A percentile compares a stretch with the other conserved stretches of the same genome.
These are phyloP conservation scores for Aphidius ervi DNA, from an alignment of 1,140 invertebrate species.

Conservation along the genomic window DNA sequence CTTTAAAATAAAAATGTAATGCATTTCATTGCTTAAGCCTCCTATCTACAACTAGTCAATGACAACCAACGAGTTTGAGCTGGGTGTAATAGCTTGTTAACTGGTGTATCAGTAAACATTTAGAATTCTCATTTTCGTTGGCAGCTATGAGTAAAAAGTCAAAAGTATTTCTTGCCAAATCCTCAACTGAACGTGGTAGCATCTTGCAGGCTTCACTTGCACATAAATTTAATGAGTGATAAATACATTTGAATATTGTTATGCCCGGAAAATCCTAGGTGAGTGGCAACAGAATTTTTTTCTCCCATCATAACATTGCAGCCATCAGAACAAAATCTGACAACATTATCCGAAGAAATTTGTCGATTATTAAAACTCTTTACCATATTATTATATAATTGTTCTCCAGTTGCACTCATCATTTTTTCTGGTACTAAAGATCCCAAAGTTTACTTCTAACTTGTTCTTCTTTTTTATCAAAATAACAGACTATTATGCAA, in stretches of 20 bases:
- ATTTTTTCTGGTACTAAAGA: neutral
- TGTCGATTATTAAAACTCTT: conserved; percentile 30
- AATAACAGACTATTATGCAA: neutral
- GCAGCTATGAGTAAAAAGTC: conserved; percentile 31
- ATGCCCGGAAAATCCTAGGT: conserved; percentile 15
- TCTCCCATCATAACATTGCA: conserved; percentile 8
- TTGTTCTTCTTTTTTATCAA: neutral
- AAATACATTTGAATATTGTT: conserved; percentile 10
- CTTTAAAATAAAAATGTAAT: too few relatives aligned
- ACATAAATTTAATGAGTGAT: conserved; percentile 13
- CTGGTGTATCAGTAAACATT: conserved; percentile 20
- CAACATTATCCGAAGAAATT: conserved; percentile 39
- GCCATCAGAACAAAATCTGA: conserved; percentile 35
- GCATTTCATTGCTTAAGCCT: too few relatives aligned
- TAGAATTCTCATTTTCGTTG: conserved; percentile 32
- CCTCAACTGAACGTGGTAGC: conserved; percentile 30
- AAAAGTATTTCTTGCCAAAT: conserved; percentile 34
- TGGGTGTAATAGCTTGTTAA: too few relatives aligned
- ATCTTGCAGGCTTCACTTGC: conserved; percentile 17
- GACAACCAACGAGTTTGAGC: too few relatives aligned
- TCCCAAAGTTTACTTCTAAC: conserved; percentile 4
- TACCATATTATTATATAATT: conserved; percentile 32
- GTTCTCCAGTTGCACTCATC: conserved; percentile 24
- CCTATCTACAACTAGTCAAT: too few relatives aligned
- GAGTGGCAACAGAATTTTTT: conserved; percentile 34